phyloP scores from a whole-genome alignment of 2,113 vertebrate species.

The Heloderma charlesbogerti region DNA sequence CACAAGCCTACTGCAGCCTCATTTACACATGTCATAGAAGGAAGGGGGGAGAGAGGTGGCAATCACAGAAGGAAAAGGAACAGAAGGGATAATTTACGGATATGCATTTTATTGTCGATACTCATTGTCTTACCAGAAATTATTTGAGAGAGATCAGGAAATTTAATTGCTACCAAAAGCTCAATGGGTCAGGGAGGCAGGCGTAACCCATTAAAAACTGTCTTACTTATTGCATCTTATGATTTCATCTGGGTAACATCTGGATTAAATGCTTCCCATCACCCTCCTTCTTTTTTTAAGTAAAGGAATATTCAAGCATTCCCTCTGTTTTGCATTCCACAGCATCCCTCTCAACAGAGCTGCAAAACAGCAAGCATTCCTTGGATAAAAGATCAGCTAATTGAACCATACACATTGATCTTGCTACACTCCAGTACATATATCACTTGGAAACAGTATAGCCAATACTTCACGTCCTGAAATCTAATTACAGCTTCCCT shows the following conservation, averaged over 20 bases:
- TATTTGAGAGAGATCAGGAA: conserved; percentile 22
- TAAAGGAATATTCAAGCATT: conserved; percentile 11
- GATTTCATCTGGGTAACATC: conserved; percentile 29
- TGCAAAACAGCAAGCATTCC: conserved; percentile 40
- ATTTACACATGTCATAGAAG: conserved; percentile 12
- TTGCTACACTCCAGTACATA: not conserved
- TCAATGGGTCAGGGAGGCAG: conserved; percentile 51
- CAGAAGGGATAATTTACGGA: conserved; percentile 17
- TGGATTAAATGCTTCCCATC: not conserved
- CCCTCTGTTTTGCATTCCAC: conserved; percentile 63
- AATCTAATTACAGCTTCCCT: not conserved
- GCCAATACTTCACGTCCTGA: conserved; percentile 29
- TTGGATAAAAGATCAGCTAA: conserved; percentile 36
- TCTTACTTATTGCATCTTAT: conserved; percentile 38
- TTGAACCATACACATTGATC: not conserved
- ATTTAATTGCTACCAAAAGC: not conserved
- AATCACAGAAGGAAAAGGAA: conserved; percentile 15
- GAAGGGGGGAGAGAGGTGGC: conserved; percentile 27
- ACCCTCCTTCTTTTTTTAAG: not conserved
- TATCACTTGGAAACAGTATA: not conserved
- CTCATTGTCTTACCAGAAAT: conserved; percentile 20
- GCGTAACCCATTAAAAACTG: conserved; percentile 52
- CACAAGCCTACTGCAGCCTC: conserved; percentile 33
- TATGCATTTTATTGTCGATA: conserved; percentile 16
- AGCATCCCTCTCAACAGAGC: conserved; percentile 40